Conservation (phyloP, 2,888 invertebrate species). For the Scaptomyza tumidula region DNA sequence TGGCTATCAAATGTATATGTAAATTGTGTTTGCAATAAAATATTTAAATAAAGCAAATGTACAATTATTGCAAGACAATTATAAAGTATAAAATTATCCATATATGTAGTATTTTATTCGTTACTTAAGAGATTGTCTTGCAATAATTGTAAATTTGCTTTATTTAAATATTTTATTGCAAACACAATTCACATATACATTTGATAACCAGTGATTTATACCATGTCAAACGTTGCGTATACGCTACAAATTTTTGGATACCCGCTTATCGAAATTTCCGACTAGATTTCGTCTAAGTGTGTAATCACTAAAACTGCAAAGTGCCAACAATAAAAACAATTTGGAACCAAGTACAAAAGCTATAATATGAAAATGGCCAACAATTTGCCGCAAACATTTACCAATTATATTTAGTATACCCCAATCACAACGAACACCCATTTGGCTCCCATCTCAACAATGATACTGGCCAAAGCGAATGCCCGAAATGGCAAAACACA, state of each 20-base stretch:
- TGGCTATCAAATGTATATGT: too few species aligned
- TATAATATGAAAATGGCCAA: constrained; percentile 64
- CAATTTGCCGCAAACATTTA: constrained; percentile 69
- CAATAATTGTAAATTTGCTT: neutral
- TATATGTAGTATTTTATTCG: too few species aligned
- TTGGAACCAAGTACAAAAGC: constrained; percentile 61
- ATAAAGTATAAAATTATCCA: neutral
- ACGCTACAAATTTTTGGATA: neutral
- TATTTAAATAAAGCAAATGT: too few species aligned
- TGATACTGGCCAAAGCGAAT: constrained; percentile 10
- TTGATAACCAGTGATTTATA: neutral
- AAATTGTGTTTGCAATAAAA: too few species aligned
- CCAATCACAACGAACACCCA: constrained; percentile 1
- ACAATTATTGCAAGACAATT: neutral
- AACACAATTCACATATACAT: too few species aligned
- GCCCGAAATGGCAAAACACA: constrained; percentile 38
- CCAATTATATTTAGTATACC: constrained; percentile 67
- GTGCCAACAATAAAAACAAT: constrained; percentile 63
- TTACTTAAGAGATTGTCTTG: neutral
- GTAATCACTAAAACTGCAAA: constrained; percentile 30
- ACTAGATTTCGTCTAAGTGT: constrained; percentile 8
- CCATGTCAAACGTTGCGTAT: constrained; percentile 10
- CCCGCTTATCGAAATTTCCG: constrained; percentile 9
- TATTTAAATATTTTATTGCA: too few species aligned
- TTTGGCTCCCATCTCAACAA: neutral